Conservation (phyloP, 2,888 invertebrate species). For the Hemicrepidius hirtus region DNA sequence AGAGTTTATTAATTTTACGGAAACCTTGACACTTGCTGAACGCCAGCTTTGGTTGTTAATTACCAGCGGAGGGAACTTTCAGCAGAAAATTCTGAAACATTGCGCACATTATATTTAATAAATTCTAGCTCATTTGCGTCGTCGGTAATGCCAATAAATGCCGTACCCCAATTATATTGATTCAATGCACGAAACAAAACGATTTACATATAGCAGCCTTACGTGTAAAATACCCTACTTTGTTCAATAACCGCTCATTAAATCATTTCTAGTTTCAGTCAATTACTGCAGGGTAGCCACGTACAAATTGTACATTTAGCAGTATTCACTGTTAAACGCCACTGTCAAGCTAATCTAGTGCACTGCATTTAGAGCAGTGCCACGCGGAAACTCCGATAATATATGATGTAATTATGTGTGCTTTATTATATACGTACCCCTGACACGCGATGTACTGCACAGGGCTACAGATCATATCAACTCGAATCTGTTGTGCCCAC, state of each 20-base stretch:
- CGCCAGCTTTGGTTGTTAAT: slow-evolving; percentile 8
- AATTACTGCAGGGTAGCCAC: slow-evolving; percentile 40
- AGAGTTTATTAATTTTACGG: slow-evolving; percentile 6
- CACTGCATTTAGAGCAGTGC: slow-evolving; percentile 50
- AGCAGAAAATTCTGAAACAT: neutral
- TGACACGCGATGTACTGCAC: slow-evolving; percentile 51
- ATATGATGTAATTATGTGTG: slow-evolving; percentile 55
- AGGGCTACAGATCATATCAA: slow-evolving; percentile 39
- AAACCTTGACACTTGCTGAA: slow-evolving; percentile 16
- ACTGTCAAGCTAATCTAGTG: slow-evolving; percentile 50
- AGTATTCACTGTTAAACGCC: slow-evolving; percentile 46
- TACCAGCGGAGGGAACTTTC: neutral
- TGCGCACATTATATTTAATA: too few relatives aligned
- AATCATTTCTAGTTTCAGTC: slow-evolving; percentile 43
- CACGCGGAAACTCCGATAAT: slow-evolving; percentile 56
- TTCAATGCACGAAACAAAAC: too few relatives aligned
- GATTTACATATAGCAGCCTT: too few relatives aligned
- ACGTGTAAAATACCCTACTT: neutral
- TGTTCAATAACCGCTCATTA: slow-evolving; percentile 23
- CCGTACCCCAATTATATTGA: too few relatives aligned
- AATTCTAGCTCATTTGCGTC: too few relatives aligned
- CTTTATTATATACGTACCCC: slow-evolving; percentile 52
- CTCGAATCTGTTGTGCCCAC: slow-evolving; percentile 33
- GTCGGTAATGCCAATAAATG: too few relatives aligned
- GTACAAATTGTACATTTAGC: slow-evolving; percentile 54